phyloP scores from a whole-genome alignment of 2,888 invertebrate species.

The Nephrocerus scutellatus region DNA sequence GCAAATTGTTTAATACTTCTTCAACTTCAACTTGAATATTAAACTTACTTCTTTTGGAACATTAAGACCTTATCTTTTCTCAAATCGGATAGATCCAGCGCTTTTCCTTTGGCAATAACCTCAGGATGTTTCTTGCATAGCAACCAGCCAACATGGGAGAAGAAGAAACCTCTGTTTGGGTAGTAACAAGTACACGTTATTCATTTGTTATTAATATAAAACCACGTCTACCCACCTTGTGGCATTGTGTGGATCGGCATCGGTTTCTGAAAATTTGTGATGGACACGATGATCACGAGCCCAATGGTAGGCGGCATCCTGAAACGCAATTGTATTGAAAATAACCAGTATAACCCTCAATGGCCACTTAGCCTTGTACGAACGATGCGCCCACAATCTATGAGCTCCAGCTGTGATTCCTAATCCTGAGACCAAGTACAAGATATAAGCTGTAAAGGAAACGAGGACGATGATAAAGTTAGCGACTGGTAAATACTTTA shows the following conservation, averaged over 20 bases:
- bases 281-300: conserved; percentile 77
- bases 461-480: too few relatives aligned
- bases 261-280: conserved; percentile 89
- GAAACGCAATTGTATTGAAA: conserved; percentile 87
- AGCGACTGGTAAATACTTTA: too few relatives aligned
- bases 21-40: neutral
- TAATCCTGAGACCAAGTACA: conserved; percentile 73
- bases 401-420: conserved; percentile 98
- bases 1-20: neutral
- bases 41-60: conserved; percentile 79
- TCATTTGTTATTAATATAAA: neutral
- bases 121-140: conserved; percentile 85
- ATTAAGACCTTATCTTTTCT: conserved; percentile 71
- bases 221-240: conserved; percentile 42
- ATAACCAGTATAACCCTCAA: conserved; percentile 69
- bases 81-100: conserved; percentile 78
- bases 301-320: conserved; percentile 74
- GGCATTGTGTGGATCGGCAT: conserved; percentile 91
- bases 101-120: conserved; percentile 77
- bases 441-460: conserved; percentile 56
- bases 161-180: conserved; percentile 77
- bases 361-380: conserved; percentile 92
- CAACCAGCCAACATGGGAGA: conserved; percentile 93
- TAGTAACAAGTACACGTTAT: neutral
- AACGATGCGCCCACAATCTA: conserved; percentile 89